phyloP scores from a whole-genome alignment of 2,113 vertebrate genomes.

The Phyllopteryx taeniolatus region DNA sequence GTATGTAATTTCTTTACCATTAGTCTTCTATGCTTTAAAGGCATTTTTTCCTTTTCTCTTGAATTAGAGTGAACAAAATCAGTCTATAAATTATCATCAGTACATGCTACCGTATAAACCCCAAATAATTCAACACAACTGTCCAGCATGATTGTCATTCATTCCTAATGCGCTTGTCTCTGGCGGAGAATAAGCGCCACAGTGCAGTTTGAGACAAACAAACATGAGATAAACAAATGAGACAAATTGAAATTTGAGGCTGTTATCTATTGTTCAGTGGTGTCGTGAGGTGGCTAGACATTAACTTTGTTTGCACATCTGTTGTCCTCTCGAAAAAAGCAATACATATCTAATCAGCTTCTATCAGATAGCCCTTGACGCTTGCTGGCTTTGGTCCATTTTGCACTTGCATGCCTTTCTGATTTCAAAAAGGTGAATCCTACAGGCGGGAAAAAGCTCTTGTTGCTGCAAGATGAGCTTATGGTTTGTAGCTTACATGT shows the following conservation, averaged over 20 bases:
- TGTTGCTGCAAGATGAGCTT: not conserved
- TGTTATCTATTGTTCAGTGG: not conserved
- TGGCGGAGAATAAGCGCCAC: constrained; percentile 13
- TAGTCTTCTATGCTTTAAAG: not conserved
- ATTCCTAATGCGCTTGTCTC: constrained; percentile 12
- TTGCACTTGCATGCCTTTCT: not conserved
- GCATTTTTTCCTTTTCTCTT: not conserved
- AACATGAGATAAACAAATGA: not conserved
- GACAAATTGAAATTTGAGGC: not conserved
- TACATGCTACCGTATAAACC: constrained; percentile 12
- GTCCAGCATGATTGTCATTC: constrained; percentile 21
- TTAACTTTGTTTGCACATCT: constrained; percentile 2
- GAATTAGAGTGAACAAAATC: not conserved
- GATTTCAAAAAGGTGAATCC: not conserved
- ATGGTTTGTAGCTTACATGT: too few relatives aligned
- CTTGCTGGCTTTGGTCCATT: not conserved
- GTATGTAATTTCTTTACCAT: not conserved
- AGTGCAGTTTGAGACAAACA: not conserved
- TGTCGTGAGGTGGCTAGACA: not conserved
- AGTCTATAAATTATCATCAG: not conserved
- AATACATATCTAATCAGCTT: not conserved
- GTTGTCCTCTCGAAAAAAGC: not conserved
- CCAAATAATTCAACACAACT: constrained; percentile 4
- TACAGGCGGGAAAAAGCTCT: not conserved
- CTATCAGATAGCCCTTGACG: not conserved